These are phyloP conservation scores for Mallotus villosus DNA, from an alignment of 2,797 vertebrate species.

Conservation along the genomic window DNA sequence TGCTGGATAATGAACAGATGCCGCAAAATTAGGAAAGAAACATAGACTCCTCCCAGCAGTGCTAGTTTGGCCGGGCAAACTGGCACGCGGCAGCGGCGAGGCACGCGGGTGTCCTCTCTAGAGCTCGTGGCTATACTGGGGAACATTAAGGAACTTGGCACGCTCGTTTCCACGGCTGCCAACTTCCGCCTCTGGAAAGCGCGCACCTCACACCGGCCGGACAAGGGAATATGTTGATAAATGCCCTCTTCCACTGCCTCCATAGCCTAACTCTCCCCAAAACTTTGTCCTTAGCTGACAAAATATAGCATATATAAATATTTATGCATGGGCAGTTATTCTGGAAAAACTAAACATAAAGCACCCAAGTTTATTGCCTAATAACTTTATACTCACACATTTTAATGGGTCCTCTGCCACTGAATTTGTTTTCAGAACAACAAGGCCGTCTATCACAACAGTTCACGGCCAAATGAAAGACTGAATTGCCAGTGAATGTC, in stretches of 20 bases:
- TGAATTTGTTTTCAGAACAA: background rate
- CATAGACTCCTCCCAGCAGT: slow-evolving; percentile 83
- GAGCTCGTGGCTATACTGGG: slow-evolving; percentile 74
- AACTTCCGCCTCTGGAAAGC: slow-evolving; percentile 57
- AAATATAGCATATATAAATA: slow-evolving; percentile 7
- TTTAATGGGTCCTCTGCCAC: too few species aligned
- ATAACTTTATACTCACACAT: background rate
- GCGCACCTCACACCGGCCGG: slow-evolving; percentile 56
- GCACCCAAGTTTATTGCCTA: background rate
- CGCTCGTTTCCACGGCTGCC: slow-evolving; percentile 61
- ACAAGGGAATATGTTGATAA: slow-evolving; percentile 67
- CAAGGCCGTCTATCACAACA: background rate
- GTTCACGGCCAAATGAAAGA: too few species aligned
- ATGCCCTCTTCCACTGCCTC: slow-evolving; percentile 63
- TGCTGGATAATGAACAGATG: slow-evolving; percentile 87
- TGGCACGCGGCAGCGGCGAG: slow-evolving; percentile 60
- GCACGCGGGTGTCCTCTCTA: slow-evolving; percentile 71
- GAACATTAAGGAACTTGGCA: slow-evolving; percentile 81
- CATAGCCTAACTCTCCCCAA: slow-evolving; percentile 3
- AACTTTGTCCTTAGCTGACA: slow-evolving; percentile 33
- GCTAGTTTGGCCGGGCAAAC: slow-evolving; percentile 76
- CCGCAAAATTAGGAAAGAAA: slow-evolving; percentile 84
- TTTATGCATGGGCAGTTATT: background rate
- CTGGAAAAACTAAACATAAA: background rate
- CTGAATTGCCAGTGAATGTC: too few species aligned